Percentiles rank a stretch among this genome's conserved stretches.
phyloP scores from a whole-genome alignment of 2,888 invertebrate genomes.

The Poecilus cupreus region DNA sequence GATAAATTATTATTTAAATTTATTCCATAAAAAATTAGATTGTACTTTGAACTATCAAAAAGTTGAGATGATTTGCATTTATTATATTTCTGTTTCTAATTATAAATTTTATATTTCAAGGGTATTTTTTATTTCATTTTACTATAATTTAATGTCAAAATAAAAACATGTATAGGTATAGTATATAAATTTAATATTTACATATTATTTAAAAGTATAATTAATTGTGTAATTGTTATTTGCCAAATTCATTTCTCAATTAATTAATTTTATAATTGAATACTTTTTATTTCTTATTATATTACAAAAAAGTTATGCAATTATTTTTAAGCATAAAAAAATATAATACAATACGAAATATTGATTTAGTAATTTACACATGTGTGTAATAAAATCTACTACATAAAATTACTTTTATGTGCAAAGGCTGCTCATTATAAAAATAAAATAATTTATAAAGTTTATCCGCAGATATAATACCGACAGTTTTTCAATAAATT shows the following conservation, averaged over 20 bases:
- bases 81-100: not conserved
- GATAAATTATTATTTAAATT: too few relatives aligned
- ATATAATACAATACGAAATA: not conserved
- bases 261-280: not conserved
- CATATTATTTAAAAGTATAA: not conserved
- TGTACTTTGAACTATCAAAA: too few relatives aligned
- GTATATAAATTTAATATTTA: not conserved
- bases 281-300: not conserved
- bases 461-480: too few relatives aligned
- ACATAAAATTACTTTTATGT: not conserved
- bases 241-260: not conserved
- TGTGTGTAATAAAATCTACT: not conserved
- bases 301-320: not conserved
- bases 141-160: not conserved
- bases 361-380: not conserved
- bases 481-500: too few relatives aligned
- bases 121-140: not conserved
- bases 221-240: not conserved
- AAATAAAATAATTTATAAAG: too few relatives aligned
- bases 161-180: not conserved
- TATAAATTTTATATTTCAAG: not conserved
- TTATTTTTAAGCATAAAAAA: not conserved
- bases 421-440: too few relatives aligned
- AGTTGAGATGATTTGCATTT: too few relatives aligned
- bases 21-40: too few relatives aligned